These are phyloP conservation scores for Melipona bicolor DNA, from an alignment of 2,888 invertebrate genomes.

Conservation along the genomic window DNA sequence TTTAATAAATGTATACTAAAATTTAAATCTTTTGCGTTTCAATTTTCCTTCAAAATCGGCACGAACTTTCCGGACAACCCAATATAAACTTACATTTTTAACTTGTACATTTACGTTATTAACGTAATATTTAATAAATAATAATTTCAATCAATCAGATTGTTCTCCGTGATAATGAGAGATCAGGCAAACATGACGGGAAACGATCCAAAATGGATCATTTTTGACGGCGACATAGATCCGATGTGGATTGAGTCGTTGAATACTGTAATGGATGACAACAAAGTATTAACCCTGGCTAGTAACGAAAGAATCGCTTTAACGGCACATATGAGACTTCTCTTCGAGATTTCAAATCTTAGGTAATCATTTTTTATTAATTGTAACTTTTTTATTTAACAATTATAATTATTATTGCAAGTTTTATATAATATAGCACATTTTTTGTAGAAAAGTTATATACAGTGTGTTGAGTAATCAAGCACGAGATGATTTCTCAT, in stretches of 20 bases:
- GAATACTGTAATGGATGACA: conserved; percentile 98
- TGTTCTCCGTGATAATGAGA: conserved; percentile 96
- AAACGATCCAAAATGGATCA: conserved; percentile 96
- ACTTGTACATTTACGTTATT: not conserved
- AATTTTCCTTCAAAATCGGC: too few relatives aligned
- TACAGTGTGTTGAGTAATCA: too few relatives aligned
- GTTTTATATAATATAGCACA: not conserved
- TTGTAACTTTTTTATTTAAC: not conserved
- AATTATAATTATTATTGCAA: not conserved
- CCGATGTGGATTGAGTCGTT: conserved; percentile 99
- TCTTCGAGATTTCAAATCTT: conserved; percentile 97
- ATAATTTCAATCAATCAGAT: conserved; percentile 84
- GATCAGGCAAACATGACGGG: conserved; percentile 96
- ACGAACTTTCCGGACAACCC: too few relatives aligned
- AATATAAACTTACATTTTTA: not conserved
- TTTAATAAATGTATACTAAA: too few relatives aligned
- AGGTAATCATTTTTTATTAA: conserved; percentile 63
- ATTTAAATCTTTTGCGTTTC: too few relatives aligned
- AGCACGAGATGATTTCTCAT: too few relatives aligned
- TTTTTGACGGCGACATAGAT: conserved; percentile 97
- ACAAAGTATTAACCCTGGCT: conserved; percentile 95
- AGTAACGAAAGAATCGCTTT: conserved; percentile 97
- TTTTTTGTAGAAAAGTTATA: too few relatives aligned
- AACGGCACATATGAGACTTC: conserved; percentile 93
- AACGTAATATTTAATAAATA: not conserved